A percentile compares a stretch with the other conserved stretches of the same genome.
Conservation (phyloP, 2,888 invertebrate species). For the Tetheella fluctuosa region DNA sequence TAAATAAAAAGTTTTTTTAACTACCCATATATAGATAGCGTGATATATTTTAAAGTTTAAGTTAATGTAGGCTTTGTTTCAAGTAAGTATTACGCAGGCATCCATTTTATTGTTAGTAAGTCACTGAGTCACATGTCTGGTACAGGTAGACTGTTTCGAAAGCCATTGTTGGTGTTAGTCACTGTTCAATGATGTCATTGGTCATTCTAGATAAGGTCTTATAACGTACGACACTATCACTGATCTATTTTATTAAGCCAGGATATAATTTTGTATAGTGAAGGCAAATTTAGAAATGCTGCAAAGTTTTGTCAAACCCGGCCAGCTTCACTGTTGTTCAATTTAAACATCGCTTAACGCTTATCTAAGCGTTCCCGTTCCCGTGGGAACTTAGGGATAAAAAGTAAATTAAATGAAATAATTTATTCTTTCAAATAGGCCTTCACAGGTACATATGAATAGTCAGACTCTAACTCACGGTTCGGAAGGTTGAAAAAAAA, state of each 20-base stretch:
- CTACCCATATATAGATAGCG: too few relatives aligned
- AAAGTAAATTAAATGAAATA: too few relatives aligned
- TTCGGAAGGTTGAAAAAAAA: too few relatives aligned
- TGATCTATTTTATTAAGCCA: not conserved
- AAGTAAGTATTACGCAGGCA: not conserved
- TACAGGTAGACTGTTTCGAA: not conserved
- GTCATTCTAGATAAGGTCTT: not conserved
- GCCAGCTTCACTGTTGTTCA: too few relatives aligned
- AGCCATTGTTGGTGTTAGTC: slow-evolving; percentile 1
- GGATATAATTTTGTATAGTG: not conserved
- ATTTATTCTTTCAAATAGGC: too few relatives aligned
- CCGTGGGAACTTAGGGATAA: too few relatives aligned
- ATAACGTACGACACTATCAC: not conserved
- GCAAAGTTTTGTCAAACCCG: not conserved
- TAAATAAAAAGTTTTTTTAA: too few relatives aligned
- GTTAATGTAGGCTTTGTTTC: not conserved
- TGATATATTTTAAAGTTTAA: too few relatives aligned
- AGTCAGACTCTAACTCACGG: too few relatives aligned
- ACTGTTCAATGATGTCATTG: not conserved
- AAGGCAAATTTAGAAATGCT: not conserved
- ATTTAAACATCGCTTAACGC: too few relatives aligned
- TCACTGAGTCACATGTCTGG: not conserved
- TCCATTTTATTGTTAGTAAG: not conserved
- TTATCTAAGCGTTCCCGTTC: too few relatives aligned
- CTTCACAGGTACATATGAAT: too few relatives aligned